A percentile compares a stretch with the other conserved stretches of the same genome.
phyloP scores from a whole-genome alignment of 2,888 invertebrate species.

The Aethes cnicana region DNA sequence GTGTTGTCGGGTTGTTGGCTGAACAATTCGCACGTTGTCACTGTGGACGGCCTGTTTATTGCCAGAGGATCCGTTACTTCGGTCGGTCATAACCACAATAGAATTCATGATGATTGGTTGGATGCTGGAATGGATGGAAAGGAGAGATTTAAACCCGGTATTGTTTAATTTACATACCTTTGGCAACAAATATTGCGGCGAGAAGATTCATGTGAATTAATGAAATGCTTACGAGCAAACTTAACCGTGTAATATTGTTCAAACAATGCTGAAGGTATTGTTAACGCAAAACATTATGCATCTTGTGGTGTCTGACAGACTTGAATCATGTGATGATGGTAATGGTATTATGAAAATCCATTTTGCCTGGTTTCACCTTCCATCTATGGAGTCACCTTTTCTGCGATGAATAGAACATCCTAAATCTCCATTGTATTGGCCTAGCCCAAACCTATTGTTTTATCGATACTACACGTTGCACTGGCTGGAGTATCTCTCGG shows the following conservation, averaged over 20 bases:
- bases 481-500: conserved; percentile 5
- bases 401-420: not conserved
- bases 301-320: too few species aligned
- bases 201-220: not conserved
- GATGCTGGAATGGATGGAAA: too few species aligned
- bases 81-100: too few species aligned
- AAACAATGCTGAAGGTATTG: too few species aligned
- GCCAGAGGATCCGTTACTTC: not conserved
- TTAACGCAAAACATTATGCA: too few species aligned
- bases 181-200: conserved; percentile 8
- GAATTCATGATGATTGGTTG: too few species aligned
- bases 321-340: too few species aligned
- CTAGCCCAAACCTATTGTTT: conserved; percentile 35
- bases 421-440: conserved; percentile 3
- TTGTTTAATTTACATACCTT: conserved; percentile 7
- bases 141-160: too few species aligned
- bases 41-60: not conserved
- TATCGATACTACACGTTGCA: conserved; percentile 27
- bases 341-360: too few species aligned
- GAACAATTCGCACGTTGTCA: conserved; percentile 13
- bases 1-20: conserved; percentile 39
- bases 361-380: not conserved
- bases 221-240: conserved; percentile 6
- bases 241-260: not conserved
- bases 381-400: not conserved